A percentile compares a stretch with the other conserved stretches of the same genome.
Evolutionary conservation across 2,888 invertebrate genomes (phyloP).

Genomic region (Parascotia fuliginaria): DNA sequence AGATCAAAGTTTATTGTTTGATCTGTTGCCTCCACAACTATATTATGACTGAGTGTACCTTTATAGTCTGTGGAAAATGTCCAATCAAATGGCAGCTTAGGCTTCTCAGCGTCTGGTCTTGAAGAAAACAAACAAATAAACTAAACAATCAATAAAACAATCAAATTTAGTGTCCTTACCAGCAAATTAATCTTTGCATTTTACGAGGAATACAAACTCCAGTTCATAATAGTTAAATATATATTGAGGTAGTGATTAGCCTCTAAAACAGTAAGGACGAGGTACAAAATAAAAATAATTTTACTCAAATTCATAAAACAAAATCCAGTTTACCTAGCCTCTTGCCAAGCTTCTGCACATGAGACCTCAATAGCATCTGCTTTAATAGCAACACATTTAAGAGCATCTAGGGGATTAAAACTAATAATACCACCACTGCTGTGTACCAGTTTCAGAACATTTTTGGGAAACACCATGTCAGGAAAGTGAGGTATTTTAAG

Average conservation of each 20-base stretch:
- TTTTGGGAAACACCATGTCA: slow-evolving; percentile 99
- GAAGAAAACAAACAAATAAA: slow-evolving; percentile 32
- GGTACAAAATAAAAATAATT: too few relatives aligned
- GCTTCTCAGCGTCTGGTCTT: slow-evolving; percentile 91
- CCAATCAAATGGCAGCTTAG: slow-evolving; percentile 98
- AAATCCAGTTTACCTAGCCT: slow-evolving; percentile 88
- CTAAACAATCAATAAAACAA: too few relatives aligned
- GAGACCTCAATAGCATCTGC: slow-evolving; percentile 93
- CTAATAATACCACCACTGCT: slow-evolving; percentile 88
- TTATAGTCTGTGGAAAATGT: slow-evolving; percentile 97
- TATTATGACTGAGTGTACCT: slow-evolving; percentile 89
- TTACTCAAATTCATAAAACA: neutral
- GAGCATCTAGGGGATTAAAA: slow-evolving; percentile 96
- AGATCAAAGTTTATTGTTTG: slow-evolving; percentile 94
- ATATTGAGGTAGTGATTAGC: too few relatives aligned
- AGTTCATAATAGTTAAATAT: too few relatives aligned
- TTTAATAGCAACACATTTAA: slow-evolving; percentile 91
- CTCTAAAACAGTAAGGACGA: too few relatives aligned
- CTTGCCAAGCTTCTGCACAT: slow-evolving; percentile 96
- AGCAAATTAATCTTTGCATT: too few relatives aligned
- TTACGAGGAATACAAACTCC: too few relatives aligned
- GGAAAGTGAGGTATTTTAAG: slow-evolving; percentile 96
- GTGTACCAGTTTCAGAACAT: slow-evolving; percentile 90
- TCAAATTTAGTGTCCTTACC: too few relatives aligned
- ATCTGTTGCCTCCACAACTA: slow-evolving; percentile 87